Conservation (phyloP, 2,113 vertebrate genomes). For the Colius striatus region DNA sequence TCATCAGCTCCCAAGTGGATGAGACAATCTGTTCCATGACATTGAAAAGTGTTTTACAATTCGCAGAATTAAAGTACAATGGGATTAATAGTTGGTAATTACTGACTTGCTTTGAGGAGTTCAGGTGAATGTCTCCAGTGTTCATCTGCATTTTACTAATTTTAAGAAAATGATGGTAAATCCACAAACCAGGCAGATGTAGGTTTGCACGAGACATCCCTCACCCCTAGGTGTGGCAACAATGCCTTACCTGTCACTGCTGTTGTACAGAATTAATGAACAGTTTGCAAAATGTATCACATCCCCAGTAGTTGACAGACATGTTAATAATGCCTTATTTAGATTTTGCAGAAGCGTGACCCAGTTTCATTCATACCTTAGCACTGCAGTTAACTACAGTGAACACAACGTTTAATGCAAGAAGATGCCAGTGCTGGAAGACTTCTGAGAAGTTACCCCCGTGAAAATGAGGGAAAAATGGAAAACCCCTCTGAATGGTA, state of each 20-base stretch:
- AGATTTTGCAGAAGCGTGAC: conserved; percentile 53
- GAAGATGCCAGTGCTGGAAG: background rate
- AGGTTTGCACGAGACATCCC: background rate
- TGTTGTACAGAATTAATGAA: conserved; percentile 70
- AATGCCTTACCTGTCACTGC: conserved; percentile 23
- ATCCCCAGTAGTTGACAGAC: conserved; percentile 61
- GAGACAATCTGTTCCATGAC: conserved; percentile 9
- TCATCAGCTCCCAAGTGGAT: background rate
- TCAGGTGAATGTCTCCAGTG: background rate
- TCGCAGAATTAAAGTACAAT: conserved; percentile 6
- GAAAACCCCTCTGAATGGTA: background rate
- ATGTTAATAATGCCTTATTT: conserved; percentile 66
- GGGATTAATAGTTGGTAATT: conserved; percentile 41
- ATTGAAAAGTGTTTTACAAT: conserved; percentile 28
- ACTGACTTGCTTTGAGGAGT: conserved; percentile 8
- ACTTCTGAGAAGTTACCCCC: background rate
- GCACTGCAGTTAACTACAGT: background rate
- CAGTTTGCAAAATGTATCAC: conserved; percentile 68
- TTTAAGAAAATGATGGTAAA: conserved; percentile 33
- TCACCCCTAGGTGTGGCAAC: conserved; percentile 3
- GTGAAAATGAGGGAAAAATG: background rate
- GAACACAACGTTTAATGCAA: conserved; percentile 32
- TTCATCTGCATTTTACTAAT: conserved; percentile 6
- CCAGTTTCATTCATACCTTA: conserved; percentile 61
- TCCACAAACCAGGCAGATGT: background rate